A percentile compares a stretch with the other conserved stretches of the same genome.
phyloP scores from a whole-genome alignment of 2,888 invertebrate species.

The Teinopalpus imperialis region DNA sequence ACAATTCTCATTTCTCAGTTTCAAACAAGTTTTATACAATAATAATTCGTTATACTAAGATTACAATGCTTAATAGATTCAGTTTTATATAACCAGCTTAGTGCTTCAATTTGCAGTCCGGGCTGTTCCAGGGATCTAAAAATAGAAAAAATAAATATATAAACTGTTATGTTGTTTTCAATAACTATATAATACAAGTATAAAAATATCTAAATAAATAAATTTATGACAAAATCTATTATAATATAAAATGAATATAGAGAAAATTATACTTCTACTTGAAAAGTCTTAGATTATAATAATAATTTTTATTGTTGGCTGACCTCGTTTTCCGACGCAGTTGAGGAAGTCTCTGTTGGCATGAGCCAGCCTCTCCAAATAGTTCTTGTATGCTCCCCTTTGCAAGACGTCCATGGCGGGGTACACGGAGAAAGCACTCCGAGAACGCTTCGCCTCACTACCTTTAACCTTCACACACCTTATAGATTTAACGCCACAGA shows the following conservation, averaged over 20 bases:
- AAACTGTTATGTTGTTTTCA: too few relatives aligned
- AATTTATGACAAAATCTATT: too few relatives aligned
- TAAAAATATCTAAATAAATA: too few relatives aligned
- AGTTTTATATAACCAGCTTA: slow-evolving; percentile 1
- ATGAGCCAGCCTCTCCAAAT: slow-evolving; percentile 50
- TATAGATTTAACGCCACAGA: slow-evolving; percentile 8
- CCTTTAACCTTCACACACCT: slow-evolving; percentile 49
- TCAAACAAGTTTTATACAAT: not conserved
- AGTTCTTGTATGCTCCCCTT: slow-evolving; percentile 53
- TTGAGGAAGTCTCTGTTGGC: slow-evolving; percentile 60
- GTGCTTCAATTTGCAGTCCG: slow-evolving; percentile 36
- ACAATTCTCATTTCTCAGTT: too few relatives aligned
- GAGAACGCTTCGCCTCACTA: slow-evolving; percentile 46
- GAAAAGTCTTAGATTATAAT: slow-evolving; percentile 6
- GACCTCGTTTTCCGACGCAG: slow-evolving; percentile 69
- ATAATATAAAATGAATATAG: too few relatives aligned
- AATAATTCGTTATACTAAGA: not conserved
- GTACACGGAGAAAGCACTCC: slow-evolving; percentile 61
- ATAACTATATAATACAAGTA: not conserved
- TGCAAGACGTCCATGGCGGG: slow-evolving; percentile 63
- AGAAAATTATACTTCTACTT: too few relatives aligned
- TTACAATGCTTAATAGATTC: not conserved
- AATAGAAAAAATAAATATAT: slow-evolving; percentile 28
- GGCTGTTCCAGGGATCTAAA: slow-evolving; percentile 40
- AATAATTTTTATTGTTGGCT: slow-evolving; percentile 32